phyloP scores from a whole-genome alignment of 2,113 vertebrate species.

The Edolisoma coerulescens region DNA sequence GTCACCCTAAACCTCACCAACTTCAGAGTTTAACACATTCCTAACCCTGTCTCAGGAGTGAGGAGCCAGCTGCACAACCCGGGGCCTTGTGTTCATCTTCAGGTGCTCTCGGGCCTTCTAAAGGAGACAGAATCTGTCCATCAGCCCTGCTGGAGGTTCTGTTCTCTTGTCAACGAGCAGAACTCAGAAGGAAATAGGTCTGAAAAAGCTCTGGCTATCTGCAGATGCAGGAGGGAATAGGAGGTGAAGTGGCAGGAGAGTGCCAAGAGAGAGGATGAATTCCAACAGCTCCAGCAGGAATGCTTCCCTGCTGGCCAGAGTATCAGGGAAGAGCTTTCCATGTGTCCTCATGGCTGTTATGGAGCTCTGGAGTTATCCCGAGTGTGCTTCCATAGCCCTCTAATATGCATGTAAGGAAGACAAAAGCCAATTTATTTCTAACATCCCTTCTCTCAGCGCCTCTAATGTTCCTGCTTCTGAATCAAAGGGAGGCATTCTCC shows the following conservation, averaged over 20 bases:
- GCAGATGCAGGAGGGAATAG: background rate
- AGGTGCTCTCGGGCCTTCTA: background rate
- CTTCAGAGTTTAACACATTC: background rate
- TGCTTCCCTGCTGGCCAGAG: background rate
- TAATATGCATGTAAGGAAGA: background rate
- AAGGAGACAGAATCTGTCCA: background rate
- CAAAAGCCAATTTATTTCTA: constrained; percentile 32
- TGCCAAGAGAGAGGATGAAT: background rate
- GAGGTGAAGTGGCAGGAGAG: background rate
- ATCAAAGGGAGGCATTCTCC: constrained; percentile 31
- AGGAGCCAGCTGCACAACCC: background rate
- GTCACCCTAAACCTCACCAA: background rate
- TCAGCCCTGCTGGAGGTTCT: background rate
- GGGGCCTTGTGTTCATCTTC: background rate
- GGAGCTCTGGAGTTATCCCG: background rate
- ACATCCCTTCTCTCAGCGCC: background rate
- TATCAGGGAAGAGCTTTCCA: background rate
- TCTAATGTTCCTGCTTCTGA: constrained; percentile 17
- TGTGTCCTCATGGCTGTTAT: background rate
- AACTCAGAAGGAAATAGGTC: background rate
- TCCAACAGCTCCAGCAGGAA: background rate
- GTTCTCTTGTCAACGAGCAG: background rate
- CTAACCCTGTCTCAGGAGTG: background rate
- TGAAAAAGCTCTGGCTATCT: background rate
- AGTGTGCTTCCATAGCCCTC: background rate